A percentile compares a stretch with the other conserved stretches of the same genome.
These are phyloP conservation scores for Neosilurus mollespiculum DNA, from an alignment of 2,797 vertebrate genomes.

Conservation along the genomic window DNA sequence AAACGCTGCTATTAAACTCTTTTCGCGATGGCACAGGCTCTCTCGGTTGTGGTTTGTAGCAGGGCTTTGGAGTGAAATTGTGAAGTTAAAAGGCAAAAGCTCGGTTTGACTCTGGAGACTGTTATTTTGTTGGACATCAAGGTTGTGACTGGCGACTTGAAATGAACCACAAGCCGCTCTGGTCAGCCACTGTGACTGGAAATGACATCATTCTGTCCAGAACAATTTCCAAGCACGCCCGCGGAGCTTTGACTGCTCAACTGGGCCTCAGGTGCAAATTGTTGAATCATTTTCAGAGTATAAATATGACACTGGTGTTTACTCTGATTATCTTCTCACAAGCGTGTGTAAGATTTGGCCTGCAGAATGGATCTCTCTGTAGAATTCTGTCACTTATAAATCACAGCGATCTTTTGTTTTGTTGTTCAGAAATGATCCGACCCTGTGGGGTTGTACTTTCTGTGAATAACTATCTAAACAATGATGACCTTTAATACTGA, in stretches of 20 bases:
- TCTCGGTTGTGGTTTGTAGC: slow-evolving; percentile 29
- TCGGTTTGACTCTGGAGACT: neutral
- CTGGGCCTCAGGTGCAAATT: slow-evolving; percentile 4
- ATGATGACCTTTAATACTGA: neutral
- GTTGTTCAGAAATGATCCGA: neutral
- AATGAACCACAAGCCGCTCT: slow-evolving; percentile 47
- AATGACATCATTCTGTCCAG: slow-evolving; percentile 45
- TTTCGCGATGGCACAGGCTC: slow-evolving; percentile 39
- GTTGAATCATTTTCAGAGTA: neutral
- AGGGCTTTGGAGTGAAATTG: slow-evolving; percentile 22
- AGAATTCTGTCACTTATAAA: neutral
- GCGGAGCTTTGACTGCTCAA: slow-evolving; percentile 1
- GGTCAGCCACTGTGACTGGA: slow-evolving; percentile 45
- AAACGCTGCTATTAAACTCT: slow-evolving; percentile 51
- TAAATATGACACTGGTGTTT: neutral
- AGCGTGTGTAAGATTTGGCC: slow-evolving; percentile 1
- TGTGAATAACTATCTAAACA: neutral
- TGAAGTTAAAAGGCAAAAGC: slow-evolving; percentile 36
- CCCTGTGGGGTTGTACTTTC: neutral
- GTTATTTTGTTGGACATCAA: slow-evolving; percentile 46
- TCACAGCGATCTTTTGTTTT: neutral
- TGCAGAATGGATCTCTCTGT: neutral
- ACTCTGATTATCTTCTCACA: slow-evolving; percentile 6
- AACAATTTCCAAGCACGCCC: slow-evolving; percentile 22
- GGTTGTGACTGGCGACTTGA: slow-evolving; percentile 46